phyloP scores from a whole-genome alignment of 2,888 invertebrate genomes.

The Ennomos erosarius region DNA sequence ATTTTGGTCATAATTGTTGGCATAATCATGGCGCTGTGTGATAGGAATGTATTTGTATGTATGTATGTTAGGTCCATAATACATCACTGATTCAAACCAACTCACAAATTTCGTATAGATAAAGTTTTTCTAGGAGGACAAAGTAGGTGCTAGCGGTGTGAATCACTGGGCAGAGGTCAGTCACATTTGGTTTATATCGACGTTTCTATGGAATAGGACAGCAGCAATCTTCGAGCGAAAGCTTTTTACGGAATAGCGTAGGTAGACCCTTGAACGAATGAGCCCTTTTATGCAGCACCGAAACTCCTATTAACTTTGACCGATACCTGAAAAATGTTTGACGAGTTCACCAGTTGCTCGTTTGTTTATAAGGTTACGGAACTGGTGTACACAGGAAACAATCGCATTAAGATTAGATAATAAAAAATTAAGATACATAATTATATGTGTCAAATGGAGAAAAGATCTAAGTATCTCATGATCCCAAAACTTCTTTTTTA shows the following conservation, averaged over 20 bases:
- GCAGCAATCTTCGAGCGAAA: slow-evolving; percentile 14
- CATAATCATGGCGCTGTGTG: too few relatives aligned
- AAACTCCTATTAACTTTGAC: slow-evolving; percentile 1
- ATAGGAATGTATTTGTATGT: too few relatives aligned
- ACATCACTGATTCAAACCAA: neutral
- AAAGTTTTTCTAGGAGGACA: slow-evolving; percentile 3
- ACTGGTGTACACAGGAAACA: too few relatives aligned
- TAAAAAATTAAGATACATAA: too few relatives aligned
- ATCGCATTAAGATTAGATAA: too few relatives aligned
- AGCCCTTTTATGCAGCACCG: neutral
- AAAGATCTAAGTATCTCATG: too few relatives aligned
- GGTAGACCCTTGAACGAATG: neutral
- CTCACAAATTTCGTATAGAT: neutral
- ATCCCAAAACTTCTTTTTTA: too few relatives aligned
- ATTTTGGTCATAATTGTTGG: too few relatives aligned
- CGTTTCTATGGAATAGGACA: slow-evolving; percentile 24
- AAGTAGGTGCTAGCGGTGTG: slow-evolving; percentile 3
- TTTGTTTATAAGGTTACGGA: too few relatives aligned
- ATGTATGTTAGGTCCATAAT: neutral
- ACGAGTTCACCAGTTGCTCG: too few relatives aligned
- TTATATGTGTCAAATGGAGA: too few relatives aligned
- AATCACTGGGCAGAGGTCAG: slow-evolving; percentile 12
- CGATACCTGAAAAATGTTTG: too few relatives aligned
- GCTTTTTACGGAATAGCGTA: slow-evolving; percentile 16
- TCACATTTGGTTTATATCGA: slow-evolving; percentile 21